phyloP scores from a whole-genome alignment of 2,113 vertebrate genomes.

The Podilymbus podiceps region DNA sequence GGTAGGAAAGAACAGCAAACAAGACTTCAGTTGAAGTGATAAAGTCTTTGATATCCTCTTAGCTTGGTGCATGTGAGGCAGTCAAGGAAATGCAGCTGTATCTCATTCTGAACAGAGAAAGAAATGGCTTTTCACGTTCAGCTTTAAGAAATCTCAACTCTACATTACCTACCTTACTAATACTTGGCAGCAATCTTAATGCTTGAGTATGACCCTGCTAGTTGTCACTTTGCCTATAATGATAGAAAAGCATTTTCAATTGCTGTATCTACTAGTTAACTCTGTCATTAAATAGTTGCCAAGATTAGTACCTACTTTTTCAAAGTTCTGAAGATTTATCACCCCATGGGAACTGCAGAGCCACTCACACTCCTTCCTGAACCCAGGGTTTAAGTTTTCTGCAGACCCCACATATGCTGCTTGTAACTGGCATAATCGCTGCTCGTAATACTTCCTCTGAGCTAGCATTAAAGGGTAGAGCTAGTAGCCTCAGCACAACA shows the following conservation, averaged over 20 bases:
- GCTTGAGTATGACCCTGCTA: neutral
- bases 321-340: neutral
- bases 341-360: neutral
- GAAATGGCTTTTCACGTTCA: neutral
- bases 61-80: neutral
- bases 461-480: neutral
- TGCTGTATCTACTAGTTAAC: neutral
- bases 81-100: neutral
- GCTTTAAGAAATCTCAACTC: neutral
- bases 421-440: neutral
- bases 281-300: neutral
- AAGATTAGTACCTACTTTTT: neutral
- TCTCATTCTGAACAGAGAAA: neutral
- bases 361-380: neutral
- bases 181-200: neutral
- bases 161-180: neutral
- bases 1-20: neutral
- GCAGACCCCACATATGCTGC: neutral
- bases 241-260: neutral
- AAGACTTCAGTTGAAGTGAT: neutral
- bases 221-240: neutral
- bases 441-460: rapidly evolving
- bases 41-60: neutral
- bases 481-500: neutral
- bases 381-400: neutral